These are phyloP conservation scores for Erynnis tages DNA, from an alignment of 2,888 invertebrate genomes.

Conservation along the genomic window DNA sequence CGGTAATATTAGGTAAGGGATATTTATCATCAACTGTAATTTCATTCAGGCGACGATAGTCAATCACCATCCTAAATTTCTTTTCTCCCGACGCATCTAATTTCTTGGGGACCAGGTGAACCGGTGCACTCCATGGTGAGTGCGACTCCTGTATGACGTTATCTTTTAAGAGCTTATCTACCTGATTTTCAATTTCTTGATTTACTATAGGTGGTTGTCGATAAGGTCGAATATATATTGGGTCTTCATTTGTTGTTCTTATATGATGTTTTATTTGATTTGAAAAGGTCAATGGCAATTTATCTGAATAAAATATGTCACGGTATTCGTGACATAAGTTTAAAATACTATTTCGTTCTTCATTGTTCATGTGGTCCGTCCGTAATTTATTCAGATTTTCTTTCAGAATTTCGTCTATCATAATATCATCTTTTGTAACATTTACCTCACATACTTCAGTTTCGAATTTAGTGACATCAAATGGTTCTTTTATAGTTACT, in stretches of 20 bases:
- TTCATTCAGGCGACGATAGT: conserved; percentile 33
- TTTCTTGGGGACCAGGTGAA: conserved; percentile 52
- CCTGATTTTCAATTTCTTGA: conserved; percentile 42
- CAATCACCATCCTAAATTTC: conserved; percentile 26
- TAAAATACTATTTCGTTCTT: neutral
- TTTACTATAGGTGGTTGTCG: conserved; percentile 37
- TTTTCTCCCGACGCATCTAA: conserved; percentile 33
- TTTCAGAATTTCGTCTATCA: neutral
- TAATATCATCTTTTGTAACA: neutral
- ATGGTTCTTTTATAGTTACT: neutral
- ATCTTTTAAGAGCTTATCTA: conserved; percentile 41
- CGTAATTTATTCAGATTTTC: conserved; percentile 2
- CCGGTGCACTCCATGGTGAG: conserved; percentile 48
- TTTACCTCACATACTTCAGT: neutral
- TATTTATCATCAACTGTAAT: conserved; percentile 31
- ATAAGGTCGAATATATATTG: conserved; percentile 26
- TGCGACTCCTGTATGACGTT: conserved; percentile 42
- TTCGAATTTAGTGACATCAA: neutral
- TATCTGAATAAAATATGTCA: conserved; percentile 1
- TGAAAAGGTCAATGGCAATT: conserved; percentile 5
- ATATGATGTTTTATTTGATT: conserved; percentile 4
- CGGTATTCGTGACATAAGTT: conserved; percentile 4
- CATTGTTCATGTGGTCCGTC: neutral
- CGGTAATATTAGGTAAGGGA: conserved; percentile 29
- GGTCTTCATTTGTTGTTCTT: conserved; percentile 3